Conservation (phyloP, 2,888 invertebrate genomes). For the Chymomyza caudatula region DNA sequence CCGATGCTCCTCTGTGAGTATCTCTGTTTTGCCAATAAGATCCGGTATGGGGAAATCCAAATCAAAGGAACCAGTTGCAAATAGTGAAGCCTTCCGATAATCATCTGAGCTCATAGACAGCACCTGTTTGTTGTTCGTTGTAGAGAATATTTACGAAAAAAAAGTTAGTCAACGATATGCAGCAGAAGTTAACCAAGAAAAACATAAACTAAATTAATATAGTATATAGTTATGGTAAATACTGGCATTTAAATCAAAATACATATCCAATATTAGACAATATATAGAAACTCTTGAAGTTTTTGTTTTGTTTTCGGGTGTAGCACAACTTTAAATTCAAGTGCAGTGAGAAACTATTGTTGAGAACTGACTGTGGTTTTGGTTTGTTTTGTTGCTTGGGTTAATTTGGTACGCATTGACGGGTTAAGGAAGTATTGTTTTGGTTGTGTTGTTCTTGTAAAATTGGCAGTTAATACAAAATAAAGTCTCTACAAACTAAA, state of each 20-base stretch:
- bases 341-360: constrained; percentile 34
- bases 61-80: constrained; percentile 89
- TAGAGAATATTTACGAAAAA: constrained; percentile 2
- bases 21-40: constrained; percentile 91
- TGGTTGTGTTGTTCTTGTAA: too few species aligned
- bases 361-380: too few species aligned
- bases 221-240: constrained; percentile 12
- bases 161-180: neutral
- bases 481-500: too few species aligned
- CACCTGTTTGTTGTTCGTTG: constrained; percentile 80
- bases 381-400: too few species aligned
- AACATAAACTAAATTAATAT: constrained; percentile 40
- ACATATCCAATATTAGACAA: constrained; percentile 29
- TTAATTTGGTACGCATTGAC: too few species aligned
- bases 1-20: constrained; percentile 93
- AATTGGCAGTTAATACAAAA: too few species aligned
- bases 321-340: constrained; percentile 40
- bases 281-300: constrained; percentile 17
- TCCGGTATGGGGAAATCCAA: constrained; percentile 94
- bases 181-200: neutral
- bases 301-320: constrained; percentile 22
- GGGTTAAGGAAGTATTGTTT: too few species aligned
- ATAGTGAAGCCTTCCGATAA: constrained; percentile 86
- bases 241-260: constrained; percentile 21
- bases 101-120: constrained; percentile 94